Evolutionary conservation across 30 jellyfish, hydroid and myxozoan species (phyloP), one percentile per base, ranked within the genome.

Genomic region (Turritopsis dohrnii): DNA sequence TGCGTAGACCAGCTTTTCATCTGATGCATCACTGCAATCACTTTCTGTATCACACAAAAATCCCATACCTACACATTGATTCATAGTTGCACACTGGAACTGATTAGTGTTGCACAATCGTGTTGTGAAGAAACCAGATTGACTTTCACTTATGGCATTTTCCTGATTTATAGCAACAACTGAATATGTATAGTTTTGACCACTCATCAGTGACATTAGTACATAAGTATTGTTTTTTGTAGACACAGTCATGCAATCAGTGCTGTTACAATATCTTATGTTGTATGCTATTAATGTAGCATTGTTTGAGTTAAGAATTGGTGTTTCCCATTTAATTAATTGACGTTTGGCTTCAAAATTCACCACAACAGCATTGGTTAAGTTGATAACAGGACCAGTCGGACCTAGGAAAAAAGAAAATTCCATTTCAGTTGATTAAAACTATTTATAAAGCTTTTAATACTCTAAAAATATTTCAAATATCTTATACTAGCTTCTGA

Each of bases 381-480:
- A 27, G 0, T 69, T 69, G 31, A 69, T 69, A 69, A 69, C 77
- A 69, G 77, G 77, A 69, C 77, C 77, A 69, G 30, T 69, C 8
- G 28, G 28, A n/a, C 19, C 77, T 69, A 69, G 16, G 19, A 69
- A 7, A 0, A 0, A 69, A 7, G 77, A 27, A 19, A 69, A 69
- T 7, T 19, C 19, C 28, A 41, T 41, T n/a, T n/a, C n/a, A n/a
- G n/a, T n/a, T n/a, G n/a, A n/a, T n/a, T n/a, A n/a, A n/a, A n/a
- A n/a, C n/a, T n/a, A n/a, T n/a, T n/a, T n/a, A n/a, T n/a, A n/a
- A n/a, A n/a, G n/a, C 13, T 41, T 41, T 41, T 41, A 5, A 41
- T 41, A 13, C 60, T 3, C 5, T 3, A 41, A 41, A 41, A 3
- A 41, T n/a, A n/a, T 41, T 41, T 13, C 60, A 41, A 13, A 41